Evolutionary conservation across 2,113 vertebrate species (phyloP).

Genomic region (Bos javanicus): DNA sequence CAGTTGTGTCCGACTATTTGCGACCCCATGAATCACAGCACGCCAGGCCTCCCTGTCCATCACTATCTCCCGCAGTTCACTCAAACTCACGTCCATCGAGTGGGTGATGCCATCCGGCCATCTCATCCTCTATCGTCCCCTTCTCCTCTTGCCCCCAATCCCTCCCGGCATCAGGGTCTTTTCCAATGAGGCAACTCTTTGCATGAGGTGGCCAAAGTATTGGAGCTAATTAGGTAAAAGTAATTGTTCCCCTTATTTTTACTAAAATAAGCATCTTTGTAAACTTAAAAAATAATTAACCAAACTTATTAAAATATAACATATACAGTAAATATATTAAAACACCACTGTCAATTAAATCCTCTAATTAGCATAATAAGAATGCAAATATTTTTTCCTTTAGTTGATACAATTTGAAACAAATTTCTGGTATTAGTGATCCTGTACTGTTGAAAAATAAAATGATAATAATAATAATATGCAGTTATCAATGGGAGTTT

Average conservation of each 20-base stretch:
- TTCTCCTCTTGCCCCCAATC: too few species aligned
- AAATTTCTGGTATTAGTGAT: background rate
- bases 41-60: too few species aligned
- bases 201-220: too few species aligned
- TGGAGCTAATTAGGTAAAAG: background rate
- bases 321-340: background rate
- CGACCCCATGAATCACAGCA: too few species aligned
- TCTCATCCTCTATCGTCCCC: too few species aligned
- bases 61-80: too few species aligned
- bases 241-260: background rate
- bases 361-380: background rate
- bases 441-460: background rate
- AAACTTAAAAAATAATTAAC: conserved; percentile 10
- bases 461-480: background rate
- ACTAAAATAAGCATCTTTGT: background rate
- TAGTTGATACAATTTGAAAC: background rate
- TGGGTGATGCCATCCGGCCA: too few species aligned
- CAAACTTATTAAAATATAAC: background rate
- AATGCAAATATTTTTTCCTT: background rate
- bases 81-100: too few species aligned
- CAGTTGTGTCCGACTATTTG: too few species aligned
- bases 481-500: background rate
- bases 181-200: too few species aligned
- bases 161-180: too few species aligned
- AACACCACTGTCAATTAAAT: background rate